A percentile compares a stretch with the other conserved stretches of the same genome.
Evolutionary conservation across 35 echinoderm and acorn worm genomes (phyloP).

Genomic region (Anneissia japonica): DNA sequence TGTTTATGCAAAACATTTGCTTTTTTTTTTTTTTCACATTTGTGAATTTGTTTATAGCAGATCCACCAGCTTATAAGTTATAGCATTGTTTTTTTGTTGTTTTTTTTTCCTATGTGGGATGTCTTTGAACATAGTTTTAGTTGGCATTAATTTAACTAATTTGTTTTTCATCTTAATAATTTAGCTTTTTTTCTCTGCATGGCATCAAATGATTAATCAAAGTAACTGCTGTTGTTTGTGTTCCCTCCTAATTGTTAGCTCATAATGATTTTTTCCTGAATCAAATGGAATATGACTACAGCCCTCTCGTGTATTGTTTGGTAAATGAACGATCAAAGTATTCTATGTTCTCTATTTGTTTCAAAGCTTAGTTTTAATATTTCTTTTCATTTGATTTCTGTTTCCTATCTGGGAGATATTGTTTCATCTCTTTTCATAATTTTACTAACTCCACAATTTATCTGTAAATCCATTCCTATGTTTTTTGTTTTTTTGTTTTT

Average conservation of each 20-base stretch:
- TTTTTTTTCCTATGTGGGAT: no score
- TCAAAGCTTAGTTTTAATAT: no score
- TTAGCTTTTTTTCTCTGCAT: not conserved
- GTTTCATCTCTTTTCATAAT: not conserved
- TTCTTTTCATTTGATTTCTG: not conserved
- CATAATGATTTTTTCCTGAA: not conserved
- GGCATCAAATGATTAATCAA: not conserved
- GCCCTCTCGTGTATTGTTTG: not conserved
- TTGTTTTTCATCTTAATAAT: not conserved
- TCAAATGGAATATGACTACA: not conserved
- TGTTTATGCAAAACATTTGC: no score
- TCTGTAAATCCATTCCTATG: not conserved
- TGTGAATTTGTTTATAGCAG: no score
- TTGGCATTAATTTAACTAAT: not conserved
- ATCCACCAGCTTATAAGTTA: no score
- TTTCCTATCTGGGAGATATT: not conserved
- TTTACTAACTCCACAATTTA: constrained; percentile 1
- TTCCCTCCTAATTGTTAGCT: not conserved
- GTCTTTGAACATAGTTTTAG: not conserved
- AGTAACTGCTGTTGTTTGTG: not conserved
- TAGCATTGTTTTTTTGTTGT: no score
- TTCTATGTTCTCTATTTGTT: no score
- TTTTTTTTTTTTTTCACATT: no score
- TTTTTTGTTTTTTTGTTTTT: not conserved
- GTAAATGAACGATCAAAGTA: not conserved